These are phyloP conservation scores for Drosophila cracens DNA, from an alignment of 2,888 invertebrate species.

Conservation along the genomic window DNA sequence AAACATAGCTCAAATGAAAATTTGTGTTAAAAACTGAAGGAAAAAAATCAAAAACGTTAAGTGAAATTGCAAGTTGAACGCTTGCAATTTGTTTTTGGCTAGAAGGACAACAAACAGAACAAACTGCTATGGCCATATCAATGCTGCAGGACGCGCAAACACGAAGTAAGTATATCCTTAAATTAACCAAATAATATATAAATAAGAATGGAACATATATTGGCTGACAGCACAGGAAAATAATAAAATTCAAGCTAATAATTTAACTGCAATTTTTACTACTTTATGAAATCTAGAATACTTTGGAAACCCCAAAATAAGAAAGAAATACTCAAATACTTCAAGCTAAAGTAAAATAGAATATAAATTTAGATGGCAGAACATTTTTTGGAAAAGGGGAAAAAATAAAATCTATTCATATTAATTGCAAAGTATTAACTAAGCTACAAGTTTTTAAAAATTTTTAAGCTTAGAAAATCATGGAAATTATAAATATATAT, in stretches of 20 bases:
- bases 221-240: neutral
- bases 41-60: constrained; percentile 23
- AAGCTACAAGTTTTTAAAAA: neutral
- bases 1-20: constrained; percentile 65
- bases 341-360: no score
- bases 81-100: constrained; percentile 27
- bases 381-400: no score
- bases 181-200: neutral
- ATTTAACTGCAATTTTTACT: neutral
- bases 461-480: neutral
- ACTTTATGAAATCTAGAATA: neutral
- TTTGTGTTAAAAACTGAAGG: constrained; percentile 56
- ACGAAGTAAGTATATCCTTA: constrained; percentile 78
- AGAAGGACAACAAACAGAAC: constrained; percentile 17
- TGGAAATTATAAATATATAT: neutral
- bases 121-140: constrained; percentile 82
- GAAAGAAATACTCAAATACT: no score
- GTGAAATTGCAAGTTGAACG: constrained; percentile 34
- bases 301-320: neutral
- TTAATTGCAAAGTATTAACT: neutral
- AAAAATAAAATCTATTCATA: neutral
- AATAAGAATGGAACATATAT: neutral
- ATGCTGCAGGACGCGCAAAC: constrained; percentile 85
- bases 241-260: neutral
- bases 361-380: no score